Evolutionary conservation across 2,797 vertebrate species (phyloP).

Genomic region (Pipistrellus pygmaeus): DNA sequence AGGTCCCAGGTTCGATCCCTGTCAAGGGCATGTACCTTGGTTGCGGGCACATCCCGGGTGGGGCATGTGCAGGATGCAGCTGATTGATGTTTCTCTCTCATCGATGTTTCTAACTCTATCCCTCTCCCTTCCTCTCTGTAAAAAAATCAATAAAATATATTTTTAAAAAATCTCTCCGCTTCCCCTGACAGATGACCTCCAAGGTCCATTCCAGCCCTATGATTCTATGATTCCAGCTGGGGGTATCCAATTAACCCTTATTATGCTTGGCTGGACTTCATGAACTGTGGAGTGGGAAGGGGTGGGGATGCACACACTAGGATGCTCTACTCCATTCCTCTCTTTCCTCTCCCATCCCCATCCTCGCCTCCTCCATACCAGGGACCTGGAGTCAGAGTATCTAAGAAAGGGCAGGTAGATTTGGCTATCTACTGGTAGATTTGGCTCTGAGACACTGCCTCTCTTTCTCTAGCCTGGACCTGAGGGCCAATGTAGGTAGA

Average conservation of each 20-base stretch:
- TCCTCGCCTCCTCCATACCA: neutral
- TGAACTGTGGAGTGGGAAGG: slow-evolving; percentile 57
- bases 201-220: slow-evolving; percentile 73
- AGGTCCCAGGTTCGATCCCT: too few relatives aligned
- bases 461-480: neutral
- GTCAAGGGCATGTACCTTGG: too few relatives aligned
- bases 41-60: too few relatives aligned
- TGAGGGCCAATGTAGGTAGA: neutral
- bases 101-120: too few relatives aligned
- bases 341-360: too few relatives aligned
- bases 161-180: slow-evolving; percentile 70
- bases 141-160: too few relatives aligned
- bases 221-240: slow-evolving; percentile 77
- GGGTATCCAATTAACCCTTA: slow-evolving; percentile 79
- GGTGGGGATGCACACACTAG: neutral
- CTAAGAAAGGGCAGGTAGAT: neutral
- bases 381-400: neutral
- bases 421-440: neutral
- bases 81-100: too few relatives aligned
- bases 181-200: slow-evolving; percentile 67
- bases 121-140: too few relatives aligned
- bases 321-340: neutral
- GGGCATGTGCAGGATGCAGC: too few relatives aligned
- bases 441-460: neutral
- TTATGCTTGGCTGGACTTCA: slow-evolving; percentile 72